Conservation (phyloP, 2,113 vertebrate species). For the Erinaceus europaeus region DNA sequence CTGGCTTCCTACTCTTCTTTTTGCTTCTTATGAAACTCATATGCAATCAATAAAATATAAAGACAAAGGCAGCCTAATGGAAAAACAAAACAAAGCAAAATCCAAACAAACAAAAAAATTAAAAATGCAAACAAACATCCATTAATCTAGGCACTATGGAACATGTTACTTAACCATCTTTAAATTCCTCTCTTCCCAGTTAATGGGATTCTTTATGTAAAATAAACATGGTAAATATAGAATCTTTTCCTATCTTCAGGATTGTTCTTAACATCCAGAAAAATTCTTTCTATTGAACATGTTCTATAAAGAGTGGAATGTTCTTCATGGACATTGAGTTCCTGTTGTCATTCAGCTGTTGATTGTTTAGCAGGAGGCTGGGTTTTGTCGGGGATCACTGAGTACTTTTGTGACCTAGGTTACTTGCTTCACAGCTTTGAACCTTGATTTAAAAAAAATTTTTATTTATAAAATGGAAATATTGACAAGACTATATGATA, state of each 20-base stretch:
- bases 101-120: neutral
- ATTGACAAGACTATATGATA: no score
- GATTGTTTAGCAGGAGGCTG: neutral
- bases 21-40: no score
- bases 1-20: no score
- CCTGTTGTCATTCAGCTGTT: no score
- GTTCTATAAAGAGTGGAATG: no score
- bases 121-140: neutral
- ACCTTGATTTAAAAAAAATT: neutral
- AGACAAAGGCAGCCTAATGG: no score
- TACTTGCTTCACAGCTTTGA: neutral
- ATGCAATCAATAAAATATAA: no score
- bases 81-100: neutral
- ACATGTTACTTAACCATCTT: neutral
- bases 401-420: neutral
- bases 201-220: neutral
- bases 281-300: neutral
- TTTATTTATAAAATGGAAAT: no score
- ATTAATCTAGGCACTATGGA: neutral
- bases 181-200: neutral
- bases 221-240: neutral
- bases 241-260: neutral
- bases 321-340: no score
- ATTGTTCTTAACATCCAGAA: neutral
- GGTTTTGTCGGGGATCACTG: neutral